Evolutionary conservation across 2,113 vertebrate genomes (phyloP).

Genomic region (Cervus canadensis): DNA sequence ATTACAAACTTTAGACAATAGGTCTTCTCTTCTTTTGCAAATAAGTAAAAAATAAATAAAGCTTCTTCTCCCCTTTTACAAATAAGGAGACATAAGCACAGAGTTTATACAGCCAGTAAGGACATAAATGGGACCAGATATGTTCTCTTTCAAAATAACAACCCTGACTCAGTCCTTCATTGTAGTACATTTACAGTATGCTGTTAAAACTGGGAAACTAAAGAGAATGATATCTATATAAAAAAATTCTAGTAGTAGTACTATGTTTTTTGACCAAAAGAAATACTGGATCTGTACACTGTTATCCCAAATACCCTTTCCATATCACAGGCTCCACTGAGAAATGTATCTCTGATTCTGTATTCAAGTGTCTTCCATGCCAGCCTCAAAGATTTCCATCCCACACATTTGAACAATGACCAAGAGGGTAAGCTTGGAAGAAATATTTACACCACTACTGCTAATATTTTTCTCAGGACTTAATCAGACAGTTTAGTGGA

Average conservation of each 20-base stretch:
- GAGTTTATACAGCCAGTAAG: neutral
- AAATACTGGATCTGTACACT: neutral
- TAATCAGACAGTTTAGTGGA: neutral
- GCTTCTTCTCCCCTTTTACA: neutral
- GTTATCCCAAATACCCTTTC: neutral
- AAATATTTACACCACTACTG: neutral
- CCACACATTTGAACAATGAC: neutral
- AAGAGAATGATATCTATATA: neutral
- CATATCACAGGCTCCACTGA: neutral
- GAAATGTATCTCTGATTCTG: neutral
- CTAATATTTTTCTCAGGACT: neutral
- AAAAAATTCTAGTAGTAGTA: neutral
- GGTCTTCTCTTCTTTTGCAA: neutral
- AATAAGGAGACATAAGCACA: neutral
- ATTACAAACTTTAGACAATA: neutral
- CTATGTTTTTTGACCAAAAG: neutral
- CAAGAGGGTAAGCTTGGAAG: neutral
- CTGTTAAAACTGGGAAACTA: neutral
- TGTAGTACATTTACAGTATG: neutral
- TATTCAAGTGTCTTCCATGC: neutral
- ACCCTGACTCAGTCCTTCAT: neutral
- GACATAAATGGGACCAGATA: neutral
- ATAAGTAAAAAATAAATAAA: neutral
- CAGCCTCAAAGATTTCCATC: neutral
- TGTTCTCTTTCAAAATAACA: neutral